Conservation (phyloP, 2,113 vertebrate genomes). For the Anarhynchus alexandrinus region DNA sequence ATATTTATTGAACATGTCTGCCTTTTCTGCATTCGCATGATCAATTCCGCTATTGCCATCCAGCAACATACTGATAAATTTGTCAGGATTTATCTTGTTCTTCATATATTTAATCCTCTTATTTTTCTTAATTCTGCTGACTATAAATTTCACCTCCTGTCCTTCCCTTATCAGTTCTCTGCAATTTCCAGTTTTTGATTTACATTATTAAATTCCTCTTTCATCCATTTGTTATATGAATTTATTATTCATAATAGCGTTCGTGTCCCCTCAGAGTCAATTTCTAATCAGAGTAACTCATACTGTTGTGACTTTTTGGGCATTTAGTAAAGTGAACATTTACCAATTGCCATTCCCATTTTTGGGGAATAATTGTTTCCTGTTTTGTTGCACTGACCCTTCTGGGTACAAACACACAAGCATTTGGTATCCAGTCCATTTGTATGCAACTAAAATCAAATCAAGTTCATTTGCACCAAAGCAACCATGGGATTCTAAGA, state of each 20-base stretch:
- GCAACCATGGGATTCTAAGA: background rate
- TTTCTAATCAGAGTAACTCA: background rate
- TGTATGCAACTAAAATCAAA: background rate
- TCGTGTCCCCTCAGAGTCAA: background rate
- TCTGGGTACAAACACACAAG: background rate
- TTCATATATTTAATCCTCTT: background rate
- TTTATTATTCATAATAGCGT: background rate
- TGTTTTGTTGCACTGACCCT: background rate
- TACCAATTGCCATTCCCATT: background rate
- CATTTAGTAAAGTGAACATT: background rate
- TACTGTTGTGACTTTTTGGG: background rate
- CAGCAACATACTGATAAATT: background rate
- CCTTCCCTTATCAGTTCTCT: background rate
- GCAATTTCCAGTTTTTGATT: background rate
- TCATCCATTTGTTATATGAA: background rate
- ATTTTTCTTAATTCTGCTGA: constrained; percentile 20
- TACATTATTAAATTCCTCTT: background rate
- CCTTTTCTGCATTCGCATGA: background rate
- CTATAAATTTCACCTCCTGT: background rate
- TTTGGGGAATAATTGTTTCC: background rate
- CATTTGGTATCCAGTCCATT: background rate
- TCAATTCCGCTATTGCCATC: background rate
- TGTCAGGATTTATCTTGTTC: background rate
- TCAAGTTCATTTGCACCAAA: background rate
- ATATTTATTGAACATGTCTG: background rate